Conservation (phyloP, 2,113 vertebrate genomes). For the Ceyx melanurus region DNA sequence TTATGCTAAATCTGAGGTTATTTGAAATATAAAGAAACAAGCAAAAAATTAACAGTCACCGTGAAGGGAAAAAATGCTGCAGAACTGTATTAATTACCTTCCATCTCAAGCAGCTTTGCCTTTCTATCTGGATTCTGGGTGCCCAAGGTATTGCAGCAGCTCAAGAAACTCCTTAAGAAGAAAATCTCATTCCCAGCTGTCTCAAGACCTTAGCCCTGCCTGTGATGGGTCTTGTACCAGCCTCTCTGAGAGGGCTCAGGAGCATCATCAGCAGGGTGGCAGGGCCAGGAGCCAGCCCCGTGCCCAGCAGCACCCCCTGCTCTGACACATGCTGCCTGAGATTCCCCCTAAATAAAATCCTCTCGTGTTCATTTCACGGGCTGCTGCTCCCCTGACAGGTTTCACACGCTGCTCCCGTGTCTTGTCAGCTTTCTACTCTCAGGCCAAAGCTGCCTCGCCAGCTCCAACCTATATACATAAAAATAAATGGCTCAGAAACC, state of each 20-base stretch:
- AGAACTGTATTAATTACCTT: not conserved
- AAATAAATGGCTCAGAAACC: slow-evolving; percentile 75
- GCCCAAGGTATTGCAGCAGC: not conserved
- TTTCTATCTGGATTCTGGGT: not conserved
- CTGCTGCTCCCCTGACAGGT: slow-evolving; percentile 77
- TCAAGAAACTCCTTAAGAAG: not conserved
- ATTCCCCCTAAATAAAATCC: slow-evolving; percentile 73
- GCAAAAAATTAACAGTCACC: not conserved
- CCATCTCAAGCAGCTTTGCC: not conserved
- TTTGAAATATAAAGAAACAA: not conserved
- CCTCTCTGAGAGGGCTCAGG: not conserved
- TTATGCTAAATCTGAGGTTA: not conserved
- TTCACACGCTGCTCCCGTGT: slow-evolving; percentile 62
- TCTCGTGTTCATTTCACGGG: slow-evolving; percentile 80
- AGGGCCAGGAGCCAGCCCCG: rapidly evolving
- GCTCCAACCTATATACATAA: slow-evolving; percentile 67
- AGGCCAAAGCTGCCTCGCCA: slow-evolving; percentile 50
- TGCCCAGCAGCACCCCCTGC: not conserved
- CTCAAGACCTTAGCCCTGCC: not conserved
- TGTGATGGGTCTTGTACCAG: rapidly evolving
- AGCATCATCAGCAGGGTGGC: rapidly evolving
- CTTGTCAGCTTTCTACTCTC: slow-evolving; percentile 77
- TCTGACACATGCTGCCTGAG: slow-evolving; percentile 8
- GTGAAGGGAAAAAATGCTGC: not conserved
- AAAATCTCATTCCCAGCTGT: not conserved